A percentile compares a stretch with the other conserved stretches of the same genome.
phyloP scores from a whole-genome alignment of 2,797 vertebrate species.

The Hydrocynus forskahlii region DNA sequence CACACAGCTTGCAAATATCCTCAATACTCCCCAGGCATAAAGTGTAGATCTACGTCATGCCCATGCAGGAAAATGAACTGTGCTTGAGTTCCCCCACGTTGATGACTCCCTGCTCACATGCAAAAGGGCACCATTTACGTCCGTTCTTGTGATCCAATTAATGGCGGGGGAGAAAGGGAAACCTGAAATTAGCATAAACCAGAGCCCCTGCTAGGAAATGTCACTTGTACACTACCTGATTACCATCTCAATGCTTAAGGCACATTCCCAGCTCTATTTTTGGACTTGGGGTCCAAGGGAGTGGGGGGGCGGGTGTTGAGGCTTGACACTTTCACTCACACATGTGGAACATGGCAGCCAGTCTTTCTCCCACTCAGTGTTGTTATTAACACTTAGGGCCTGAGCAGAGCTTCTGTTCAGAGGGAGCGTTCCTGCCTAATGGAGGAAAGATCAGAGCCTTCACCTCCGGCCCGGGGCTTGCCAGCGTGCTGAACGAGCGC shows the following conservation, averaged over 20 bases:
- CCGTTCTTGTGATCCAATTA: slow-evolving; percentile 34
- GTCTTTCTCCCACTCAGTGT: neutral
- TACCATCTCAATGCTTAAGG: neutral
- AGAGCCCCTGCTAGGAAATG: slow-evolving; percentile 31
- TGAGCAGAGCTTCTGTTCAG: neutral
- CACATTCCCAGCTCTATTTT: neutral
- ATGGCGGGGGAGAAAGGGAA: slow-evolving; percentile 35
- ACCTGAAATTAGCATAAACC: slow-evolving; percentile 33
- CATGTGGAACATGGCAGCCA: neutral
- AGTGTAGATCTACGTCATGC: neutral
- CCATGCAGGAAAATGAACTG: neutral
- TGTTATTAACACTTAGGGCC: neutral
- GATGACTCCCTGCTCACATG: slow-evolving; percentile 8
- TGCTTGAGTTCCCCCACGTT: slow-evolving; percentile 6
- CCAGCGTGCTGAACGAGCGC: neutral
- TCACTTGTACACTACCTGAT: neutral
- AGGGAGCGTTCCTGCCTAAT: neutral
- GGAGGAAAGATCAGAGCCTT: neutral
- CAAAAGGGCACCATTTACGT: slow-evolving; percentile 28
- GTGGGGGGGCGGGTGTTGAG: neutral
- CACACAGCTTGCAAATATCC: neutral
- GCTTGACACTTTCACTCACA: neutral
- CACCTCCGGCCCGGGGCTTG: neutral
- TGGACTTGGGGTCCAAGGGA: neutral
- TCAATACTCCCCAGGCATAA: neutral